Evolutionary conservation across 2,113 vertebrate genomes (phyloP).

Genomic region (Lepisosteus osseus): DNA sequence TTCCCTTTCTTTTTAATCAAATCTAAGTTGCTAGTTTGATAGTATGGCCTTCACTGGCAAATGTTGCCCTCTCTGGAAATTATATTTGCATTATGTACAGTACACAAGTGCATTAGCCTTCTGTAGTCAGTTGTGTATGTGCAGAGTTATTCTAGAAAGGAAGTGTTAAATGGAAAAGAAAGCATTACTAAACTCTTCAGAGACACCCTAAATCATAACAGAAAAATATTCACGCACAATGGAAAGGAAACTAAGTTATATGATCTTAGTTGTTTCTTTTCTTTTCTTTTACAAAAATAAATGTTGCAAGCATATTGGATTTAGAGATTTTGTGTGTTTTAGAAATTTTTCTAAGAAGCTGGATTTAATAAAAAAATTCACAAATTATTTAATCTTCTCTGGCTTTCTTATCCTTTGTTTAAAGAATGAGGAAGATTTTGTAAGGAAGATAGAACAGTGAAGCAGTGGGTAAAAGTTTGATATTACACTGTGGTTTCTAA

Average conservation of each 20-base stretch:
- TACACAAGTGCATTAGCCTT: no score
- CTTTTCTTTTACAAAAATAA: background rate
- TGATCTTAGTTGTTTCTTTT: background rate
- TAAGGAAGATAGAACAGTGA: background rate
- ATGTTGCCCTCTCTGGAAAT: no score
- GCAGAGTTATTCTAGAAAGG: no score
- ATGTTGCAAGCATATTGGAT: background rate
- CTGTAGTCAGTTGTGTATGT: no score
- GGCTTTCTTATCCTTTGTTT: background rate
- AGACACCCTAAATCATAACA: background rate
- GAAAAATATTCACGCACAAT: background rate
- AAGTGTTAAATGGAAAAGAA: no score
- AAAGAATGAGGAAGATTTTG: background rate
- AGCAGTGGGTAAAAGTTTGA: background rate
- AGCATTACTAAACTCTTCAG: no score
- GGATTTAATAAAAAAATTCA: background rate
- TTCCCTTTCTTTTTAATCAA: no score
- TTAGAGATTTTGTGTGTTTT: background rate
- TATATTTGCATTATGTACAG: no score
- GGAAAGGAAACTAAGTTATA: slow-evolving; percentile 9
- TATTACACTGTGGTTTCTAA: no score
- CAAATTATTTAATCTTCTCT: background rate
- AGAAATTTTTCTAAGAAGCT: background rate
- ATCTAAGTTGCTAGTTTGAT: no score
- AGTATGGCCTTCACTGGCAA: no score